Base-by-base conservation (phyloP, 1,140 invertebrate species). In the Ostrea edulis region DNA sequence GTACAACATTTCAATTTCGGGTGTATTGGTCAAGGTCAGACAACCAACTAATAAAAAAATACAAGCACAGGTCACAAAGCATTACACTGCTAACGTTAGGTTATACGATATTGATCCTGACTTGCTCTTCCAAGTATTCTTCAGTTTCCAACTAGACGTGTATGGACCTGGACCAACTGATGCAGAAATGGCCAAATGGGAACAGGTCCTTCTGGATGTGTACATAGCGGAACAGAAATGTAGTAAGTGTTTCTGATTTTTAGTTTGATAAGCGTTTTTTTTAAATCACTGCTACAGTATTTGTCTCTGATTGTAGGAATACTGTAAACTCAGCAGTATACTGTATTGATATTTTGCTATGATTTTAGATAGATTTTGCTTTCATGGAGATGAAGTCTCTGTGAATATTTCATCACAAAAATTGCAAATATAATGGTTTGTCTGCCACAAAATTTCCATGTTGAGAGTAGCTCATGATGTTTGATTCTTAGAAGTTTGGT, bases 121-220 rank as follows among this genome's bases (percentile, higher is more conserved):
- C 8, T 35, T 77, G 4, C 22, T 83, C 2, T 86, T 82, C 83
- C 14, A 53, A 2, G 20, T 52, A 12, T 7, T 7, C 11, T 29
- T 55, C 44, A 86, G 85, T 54, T 17, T 89, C 3, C 65, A 58
- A 8, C 71, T 89, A 44, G 81, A 86, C 71, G 81, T 89, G 12
- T 52, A 86, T 12, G 88, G 88, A 22, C 51, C 82, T 51, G 81
- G 85, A 4, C 88, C 88, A 20, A 4, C 17, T 52, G 82, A 89
- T 20, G 25, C 9, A 22, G 22, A 84, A 12, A 86, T 71, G 20
- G n/a, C 51, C 0, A 20, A 51, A 11, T 84, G 81, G 81, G 58
- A 86, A 22, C 22, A 83, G 9, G 85, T 85, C 8, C 86, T 89
- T 12, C 17, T 84, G 35, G 53, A n/a, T 7, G 88, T 85, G 58